phyloP scores from a whole-genome alignment of 1,140 invertebrate species.

The Drosophila asahinai region DNA sequence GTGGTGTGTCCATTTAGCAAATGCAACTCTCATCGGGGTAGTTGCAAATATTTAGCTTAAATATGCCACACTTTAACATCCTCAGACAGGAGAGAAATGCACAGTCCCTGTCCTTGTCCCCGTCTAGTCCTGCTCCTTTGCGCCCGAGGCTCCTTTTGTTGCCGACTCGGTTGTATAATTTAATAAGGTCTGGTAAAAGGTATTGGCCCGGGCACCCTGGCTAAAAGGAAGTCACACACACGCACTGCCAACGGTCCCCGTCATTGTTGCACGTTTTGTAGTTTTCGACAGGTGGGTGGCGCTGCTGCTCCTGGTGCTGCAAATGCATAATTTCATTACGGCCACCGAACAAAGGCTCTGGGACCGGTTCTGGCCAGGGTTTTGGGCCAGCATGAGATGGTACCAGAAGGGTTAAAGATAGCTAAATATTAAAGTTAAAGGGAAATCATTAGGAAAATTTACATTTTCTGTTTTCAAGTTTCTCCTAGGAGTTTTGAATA shows the following conservation, averaged over 20 bases:
- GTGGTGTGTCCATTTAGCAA: constrained; percentile 48
- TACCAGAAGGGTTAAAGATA: constrained; percentile 14
- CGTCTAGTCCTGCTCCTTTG: constrained; percentile 1
- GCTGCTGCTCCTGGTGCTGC: constrained; percentile 8
- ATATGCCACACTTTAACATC: constrained; percentile 76
- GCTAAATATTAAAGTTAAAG: constrained; percentile 3
- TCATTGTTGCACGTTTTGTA: constrained; percentile 71
- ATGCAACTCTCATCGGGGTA: constrained; percentile 68
- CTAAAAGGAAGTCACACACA: constrained; percentile 44
- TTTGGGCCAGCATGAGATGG: constrained; percentile 11
- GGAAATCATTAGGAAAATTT: constrained; percentile 8
- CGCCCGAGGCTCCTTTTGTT: constrained; percentile 45
- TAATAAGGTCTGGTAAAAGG: constrained; percentile 75
- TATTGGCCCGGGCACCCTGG: constrained; percentile 53
- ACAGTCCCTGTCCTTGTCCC: neutral
- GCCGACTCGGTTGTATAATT: constrained; percentile 68
- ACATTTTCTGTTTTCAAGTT: neutral
- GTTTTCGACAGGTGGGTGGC: constrained; percentile 71
- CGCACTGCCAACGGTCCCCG: constrained; percentile 13
- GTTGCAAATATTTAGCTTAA: constrained; percentile 79
- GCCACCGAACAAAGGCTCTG: constrained; percentile 45
- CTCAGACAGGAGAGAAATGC: constrained; percentile 42
- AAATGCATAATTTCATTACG: constrained; percentile 72
- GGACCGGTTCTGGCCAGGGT: neutral
- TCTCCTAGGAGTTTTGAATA: neutral